Evolutionary conservation across 1,140 invertebrate genomes (phyloP).

Genomic region (Archivesica marissinica): DNA sequence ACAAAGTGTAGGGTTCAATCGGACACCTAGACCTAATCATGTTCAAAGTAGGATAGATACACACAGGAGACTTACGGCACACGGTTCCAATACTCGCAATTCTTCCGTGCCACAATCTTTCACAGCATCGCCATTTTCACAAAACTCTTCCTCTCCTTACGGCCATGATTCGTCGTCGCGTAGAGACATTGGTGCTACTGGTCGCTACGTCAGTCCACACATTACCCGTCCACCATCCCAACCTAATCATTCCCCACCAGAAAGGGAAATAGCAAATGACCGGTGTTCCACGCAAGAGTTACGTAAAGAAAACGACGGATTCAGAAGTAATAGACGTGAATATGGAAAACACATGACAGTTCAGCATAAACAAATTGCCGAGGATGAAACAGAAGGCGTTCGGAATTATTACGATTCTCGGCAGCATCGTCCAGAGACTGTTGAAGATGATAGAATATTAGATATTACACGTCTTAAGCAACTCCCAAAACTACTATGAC

Average conservation of each 20-base stretch:
- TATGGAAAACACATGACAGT: slow-evolving; percentile 2
- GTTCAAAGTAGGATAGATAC: slow-evolving; percentile 20
- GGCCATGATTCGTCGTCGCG: neutral
- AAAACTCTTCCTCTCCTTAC: slow-evolving; percentile 17
- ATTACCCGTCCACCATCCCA: slow-evolving; percentile 43
- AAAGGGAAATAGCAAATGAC: slow-evolving; percentile 13
- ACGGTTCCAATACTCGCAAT: slow-evolving; percentile 5
- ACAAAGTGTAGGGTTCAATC: slow-evolving; percentile 37
- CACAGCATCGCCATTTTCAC: slow-evolving; percentile 30
- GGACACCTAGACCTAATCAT: slow-evolving; percentile 51
- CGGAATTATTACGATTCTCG: slow-evolving; percentile 33
- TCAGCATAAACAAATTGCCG: neutral
- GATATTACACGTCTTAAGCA: slow-evolving; percentile 80
- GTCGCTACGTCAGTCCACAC: slow-evolving; percentile 44
- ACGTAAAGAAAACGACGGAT: slow-evolving; percentile 3
- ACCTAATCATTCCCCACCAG: slow-evolving; percentile 41
- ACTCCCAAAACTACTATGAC: slow-evolving; percentile 79
- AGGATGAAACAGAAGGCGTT: neutral
- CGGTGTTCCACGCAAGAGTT: neutral
- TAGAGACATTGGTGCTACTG: slow-evolving; percentile 26
- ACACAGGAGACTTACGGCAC: slow-evolving; percentile 19
- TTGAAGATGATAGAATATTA: slow-evolving; percentile 74
- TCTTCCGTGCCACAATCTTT: slow-evolving; percentile 24
- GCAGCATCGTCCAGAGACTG: slow-evolving; percentile 14
- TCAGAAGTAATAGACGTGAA: neutral